Percentiles rank a stretch among this genome's conserved stretches.
phyloP scores from a whole-genome alignment of 2,797 vertebrate species.

The Sebastes diaconus region DNA sequence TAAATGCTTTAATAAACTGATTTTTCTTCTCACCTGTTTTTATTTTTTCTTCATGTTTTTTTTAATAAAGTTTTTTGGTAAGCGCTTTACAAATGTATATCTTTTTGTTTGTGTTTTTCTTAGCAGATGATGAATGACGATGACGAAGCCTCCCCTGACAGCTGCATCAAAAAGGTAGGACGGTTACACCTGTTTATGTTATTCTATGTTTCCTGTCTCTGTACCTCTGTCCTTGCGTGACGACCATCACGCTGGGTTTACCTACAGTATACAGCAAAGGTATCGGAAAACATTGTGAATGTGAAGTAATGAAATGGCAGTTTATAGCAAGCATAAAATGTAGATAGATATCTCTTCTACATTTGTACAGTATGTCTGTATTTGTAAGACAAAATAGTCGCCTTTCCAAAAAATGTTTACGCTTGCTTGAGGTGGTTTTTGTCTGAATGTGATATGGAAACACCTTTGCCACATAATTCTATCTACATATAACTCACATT shows the following conservation, averaged over 20 bases:
- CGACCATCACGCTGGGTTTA: neutral
- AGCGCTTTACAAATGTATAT: neutral
- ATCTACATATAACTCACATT: too few species aligned
- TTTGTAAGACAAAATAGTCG: neutral
- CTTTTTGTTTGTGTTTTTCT: slow-evolving; percentile 46
- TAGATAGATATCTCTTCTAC: neutral
- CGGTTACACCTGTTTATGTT: neutral
- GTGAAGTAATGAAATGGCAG: neutral
- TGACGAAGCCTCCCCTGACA: slow-evolving; percentile 88
- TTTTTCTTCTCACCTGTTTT: neutral
- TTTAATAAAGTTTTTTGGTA: neutral
- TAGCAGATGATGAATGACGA: slow-evolving; percentile 91
- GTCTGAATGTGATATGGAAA: too few species aligned
- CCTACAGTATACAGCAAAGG: neutral
- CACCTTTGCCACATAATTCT: too few species aligned
- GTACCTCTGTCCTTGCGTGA: neutral
- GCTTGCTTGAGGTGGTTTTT: too few species aligned
- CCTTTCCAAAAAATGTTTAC: too few species aligned
- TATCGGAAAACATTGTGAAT: neutral
- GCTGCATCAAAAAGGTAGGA: slow-evolving; percentile 94
- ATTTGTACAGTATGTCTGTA: neutral
- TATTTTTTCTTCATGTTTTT: neutral
- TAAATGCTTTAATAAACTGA: slow-evolving; percentile 21
- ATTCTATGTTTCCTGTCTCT: neutral
- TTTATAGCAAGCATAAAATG: neutral